Evolutionary conservation across 2,797 vertebrate species (phyloP).

Genomic region (Chaetophractus vellerosus): DNA sequence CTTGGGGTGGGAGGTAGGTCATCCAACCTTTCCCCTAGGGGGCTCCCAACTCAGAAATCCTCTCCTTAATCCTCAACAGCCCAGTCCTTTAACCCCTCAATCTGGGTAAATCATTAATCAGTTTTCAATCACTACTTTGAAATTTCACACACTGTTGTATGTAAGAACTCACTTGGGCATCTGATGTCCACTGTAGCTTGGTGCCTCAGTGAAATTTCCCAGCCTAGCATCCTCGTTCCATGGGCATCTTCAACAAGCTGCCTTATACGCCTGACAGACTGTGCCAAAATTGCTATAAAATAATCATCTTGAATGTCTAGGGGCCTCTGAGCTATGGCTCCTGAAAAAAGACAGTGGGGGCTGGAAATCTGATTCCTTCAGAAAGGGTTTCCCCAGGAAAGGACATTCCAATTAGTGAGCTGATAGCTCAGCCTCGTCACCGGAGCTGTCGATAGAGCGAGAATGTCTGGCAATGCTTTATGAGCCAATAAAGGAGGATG

Average conservation of each 20-base stretch:
- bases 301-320: background rate
- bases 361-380: conserved; percentile 53
- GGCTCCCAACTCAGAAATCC: background rate
- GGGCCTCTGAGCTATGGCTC: background rate
- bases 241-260: background rate
- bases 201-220: background rate
- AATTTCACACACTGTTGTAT: background rate
- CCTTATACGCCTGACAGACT: background rate
- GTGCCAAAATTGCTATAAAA: background rate
- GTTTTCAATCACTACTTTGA: conserved; percentile 18
- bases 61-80: background rate
- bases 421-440: conserved; percentile 79
- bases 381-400: conserved; percentile 65
- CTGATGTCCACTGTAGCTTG: background rate
- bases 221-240: background rate
- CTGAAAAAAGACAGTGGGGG: background rate
- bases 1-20: background rate
- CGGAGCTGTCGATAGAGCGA: conserved; percentile 70
- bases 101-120: conserved; percentile 14
- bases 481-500: conserved; percentile 79
- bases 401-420: conserved; percentile 82
- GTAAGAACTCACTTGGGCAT: background rate
- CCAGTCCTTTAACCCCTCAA: background rate
- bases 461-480: conserved; percentile 80
- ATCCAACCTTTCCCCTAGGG: background rate